Evolutionary conservation across 2,797 vertebrate genomes (phyloP).

Genomic region (Cheirogaleus major): DNA sequence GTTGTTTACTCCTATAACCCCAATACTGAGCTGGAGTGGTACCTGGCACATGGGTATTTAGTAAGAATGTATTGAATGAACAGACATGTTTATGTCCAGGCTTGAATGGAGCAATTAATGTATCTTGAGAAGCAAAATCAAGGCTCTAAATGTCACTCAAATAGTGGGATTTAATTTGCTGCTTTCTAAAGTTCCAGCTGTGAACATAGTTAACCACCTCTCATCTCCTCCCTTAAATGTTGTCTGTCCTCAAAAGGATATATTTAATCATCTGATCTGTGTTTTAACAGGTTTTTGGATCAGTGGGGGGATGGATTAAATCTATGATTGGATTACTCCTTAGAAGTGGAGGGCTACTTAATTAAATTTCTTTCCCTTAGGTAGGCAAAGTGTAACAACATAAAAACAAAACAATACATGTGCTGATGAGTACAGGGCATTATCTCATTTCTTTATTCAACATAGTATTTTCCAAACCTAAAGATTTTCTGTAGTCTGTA

Average conservation of each 20-base stretch:
- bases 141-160: background rate
- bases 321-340: slow-evolving; percentile 24
- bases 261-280: background rate
- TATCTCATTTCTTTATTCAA: slow-evolving; percentile 4
- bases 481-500: background rate
- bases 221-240: slow-evolving; percentile 30
- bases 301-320: background rate
- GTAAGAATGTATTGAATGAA: background rate
- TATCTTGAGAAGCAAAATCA: slow-evolving; percentile 30
- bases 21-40: background rate
- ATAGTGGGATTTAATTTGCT: slow-evolving; percentile 9
- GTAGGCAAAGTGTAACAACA: background rate
- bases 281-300: background rate
- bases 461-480: background rate
- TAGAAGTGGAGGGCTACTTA: slow-evolving; percentile 4
- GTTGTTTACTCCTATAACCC: background rate
- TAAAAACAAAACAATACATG: slow-evolving; percentile 8
- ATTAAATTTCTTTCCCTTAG: slow-evolving; percentile 6
- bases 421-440: background rate
- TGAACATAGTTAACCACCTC: background rate
- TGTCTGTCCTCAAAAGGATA: background rate
- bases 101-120: background rate
- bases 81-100: slow-evolving; percentile 18
- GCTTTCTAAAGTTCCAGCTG: background rate
- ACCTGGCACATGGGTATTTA: background rate